Base-by-base conservation (phyloP, 2,888 invertebrate genomes). In the Sisyra nigra region DNA sequence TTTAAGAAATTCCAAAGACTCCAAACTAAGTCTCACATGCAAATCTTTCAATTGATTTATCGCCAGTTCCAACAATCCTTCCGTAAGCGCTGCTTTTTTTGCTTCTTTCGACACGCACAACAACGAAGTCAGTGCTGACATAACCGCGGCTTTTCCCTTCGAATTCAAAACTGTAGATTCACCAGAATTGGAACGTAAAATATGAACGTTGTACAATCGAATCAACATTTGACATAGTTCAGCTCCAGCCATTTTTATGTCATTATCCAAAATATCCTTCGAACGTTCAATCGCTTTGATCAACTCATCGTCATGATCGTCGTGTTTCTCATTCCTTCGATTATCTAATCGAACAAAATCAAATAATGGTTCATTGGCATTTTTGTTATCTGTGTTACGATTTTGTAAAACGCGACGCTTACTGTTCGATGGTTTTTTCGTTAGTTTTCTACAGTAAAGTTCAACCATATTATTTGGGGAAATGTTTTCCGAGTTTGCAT, bases 211-310 rank as follows among this genome's bases (percentile, higher is more conserved):
- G 38, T 67, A 67, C 2, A 69, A 51, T 38, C 63, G 56, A 10
- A 70, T 50, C 17, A 71, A 53, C 39, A 61, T 60, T 48, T 59
- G 58, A 46, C 67, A 69, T 9, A 71, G 54, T 50, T 66, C 64
- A 0, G 61, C 60, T 1, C 69, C 69, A 3, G 62, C 54, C 46
- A 55, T 49, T 34, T 48, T 40, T 6, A 40, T 29, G n/a, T 14
- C 19, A 30, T 37, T 19, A 11, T 35, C 35, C 13, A 35, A 35
- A 24, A 24, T 24, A 24, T 24, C 24, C 24, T 24, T 24, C 24
- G 24, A 24, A 24, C 7, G 3, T 24, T 24, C 24, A 5, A 24
- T 24, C 24, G 24, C 24, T 24, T 24, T 24, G 3, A 24, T 7
- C 7, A 24, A 24, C 24, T 24, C 24, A 5, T 24, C 24, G 7